Evolutionary conservation across 2,113 vertebrate species (phyloP), one percentile per base, ranked within the genome.

Genomic region (Shinisaurus crocodilurus): DNA sequence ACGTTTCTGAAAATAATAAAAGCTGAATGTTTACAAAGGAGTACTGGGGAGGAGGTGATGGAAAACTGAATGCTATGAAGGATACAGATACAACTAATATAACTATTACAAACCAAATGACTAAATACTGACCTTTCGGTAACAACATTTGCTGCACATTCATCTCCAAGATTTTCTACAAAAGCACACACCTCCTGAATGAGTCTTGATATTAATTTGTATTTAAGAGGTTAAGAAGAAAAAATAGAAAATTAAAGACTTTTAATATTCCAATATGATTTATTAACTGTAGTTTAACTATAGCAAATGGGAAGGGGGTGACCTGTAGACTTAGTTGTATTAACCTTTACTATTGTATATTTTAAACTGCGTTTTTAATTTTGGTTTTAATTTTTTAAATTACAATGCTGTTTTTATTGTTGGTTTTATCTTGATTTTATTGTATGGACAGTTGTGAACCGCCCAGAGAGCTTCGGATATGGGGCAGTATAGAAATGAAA

Each of bases 171-270:
- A 81, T 97, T 96, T 96, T 99, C 98, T 93, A 99, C 79, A 75
- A 98, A 99, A 34, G 96, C 96, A 90, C 99, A 98, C 34, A 99
- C 97, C 90, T 99, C 99, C 95, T 98, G 98, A 91, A 97, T 95
- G 37, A 99, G 97, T 88, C 99, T 99, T 96, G 63, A 92, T 77
- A 93, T 63, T 91, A 93, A 89, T 93, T 89, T 69, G 85, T 50
- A 81, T 88, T 85, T 63, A 29, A 85, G 88, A 85, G 81, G 96
- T 88, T 34, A 50, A 70, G 67, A 60, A 88, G 85, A 88, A 93
- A 1, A 70, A 80, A 75, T 60, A 94, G 32, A 94, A 29, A 92
- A 57, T 6, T 93, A 43, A 20, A 89, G 0, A 91, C 1, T 45
- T 76, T 91, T 91, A 45, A 3, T 54, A 90, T 82, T 77, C 45